Conservation (phyloP, 30 jellyfish, hydroid and myxozoan genomes). For the Calvadosia cruxmelitensis region DNA sequence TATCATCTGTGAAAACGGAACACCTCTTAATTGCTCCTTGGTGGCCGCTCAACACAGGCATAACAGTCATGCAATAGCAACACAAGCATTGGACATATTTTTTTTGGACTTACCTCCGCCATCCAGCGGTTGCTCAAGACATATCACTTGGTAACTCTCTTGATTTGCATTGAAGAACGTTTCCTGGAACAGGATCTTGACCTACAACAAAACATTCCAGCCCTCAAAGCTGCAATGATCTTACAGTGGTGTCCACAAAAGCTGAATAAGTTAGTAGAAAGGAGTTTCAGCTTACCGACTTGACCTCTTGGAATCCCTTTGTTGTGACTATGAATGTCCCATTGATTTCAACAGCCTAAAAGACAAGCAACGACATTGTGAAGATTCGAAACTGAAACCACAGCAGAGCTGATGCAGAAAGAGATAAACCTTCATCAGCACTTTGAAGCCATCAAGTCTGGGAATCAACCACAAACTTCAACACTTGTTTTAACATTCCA, state of each 20-base stretch:
- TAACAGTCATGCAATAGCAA: too few species aligned
- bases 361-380: not conserved
- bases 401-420: not conserved
- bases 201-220: slow-evolving; percentile 13
- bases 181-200: slow-evolving; percentile 77
- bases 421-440: too few species aligned
- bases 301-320: slow-evolving; percentile 65
- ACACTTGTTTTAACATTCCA: too few species aligned
- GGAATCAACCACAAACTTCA: too few species aligned
- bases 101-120: slow-evolving; percentile 92
- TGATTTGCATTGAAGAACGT: slow-evolving; percentile 68
- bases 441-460: too few species aligned
- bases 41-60: too few species aligned
- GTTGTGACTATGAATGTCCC: slow-evolving; percentile 61
- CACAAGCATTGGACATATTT: too few species aligned
- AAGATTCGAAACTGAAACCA: not conserved
- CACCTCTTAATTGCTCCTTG: too few species aligned
- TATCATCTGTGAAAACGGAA: too few species aligned
- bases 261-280: not conserved
- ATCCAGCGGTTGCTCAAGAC: slow-evolving; percentile 82
- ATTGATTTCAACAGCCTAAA: slow-evolving; percentile 48
- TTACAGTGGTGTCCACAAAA: not conserved
- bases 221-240: not conserved
- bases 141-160: slow-evolving; percentile 79
- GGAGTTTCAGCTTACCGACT: slow-evolving; percentile 31